Evolutionary conservation across 2,797 vertebrate species (phyloP), one percentile per base, ranked within the genome.

Genomic region (Danionella dracula): DNA sequence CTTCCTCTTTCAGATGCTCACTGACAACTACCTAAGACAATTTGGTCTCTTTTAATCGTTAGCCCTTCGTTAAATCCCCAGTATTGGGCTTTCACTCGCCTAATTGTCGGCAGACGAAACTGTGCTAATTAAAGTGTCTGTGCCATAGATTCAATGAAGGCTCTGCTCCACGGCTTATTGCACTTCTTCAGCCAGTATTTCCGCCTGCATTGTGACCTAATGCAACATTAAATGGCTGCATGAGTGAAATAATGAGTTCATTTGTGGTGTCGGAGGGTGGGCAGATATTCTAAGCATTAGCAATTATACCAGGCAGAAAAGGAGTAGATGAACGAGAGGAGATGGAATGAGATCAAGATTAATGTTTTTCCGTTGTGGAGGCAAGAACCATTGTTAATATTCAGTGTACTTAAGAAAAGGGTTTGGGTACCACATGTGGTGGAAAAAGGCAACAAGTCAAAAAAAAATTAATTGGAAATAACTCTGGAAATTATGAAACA

Each of bases 201-300:
- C 51, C 27, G 38, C 19, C 17, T 9, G n/a, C 21, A 58, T 32
- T 31, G 35, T 57, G 29, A 79, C 71, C 60, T 79, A 80, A 84
- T 84, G 82, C 80, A 85, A 85, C 81, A 87, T 84, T 86, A 85
- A 86, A 87, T 78, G 81, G 57, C 70, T 61, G 72, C 53, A 79
- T 77, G 82, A 84, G 84, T 81, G 71, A 82, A 86, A 34, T 64
- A 54, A 64, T 54, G 10, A 41, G 44, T 83, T 84, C 71, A 84
- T 86, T 84, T 87, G 84, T 72, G 71, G 73, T 55, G 12, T 32
- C 27, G 2, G 35, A 57, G 80, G 81, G 79, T 75, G 83, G 80
- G 68, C 69, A 74, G 78, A 81, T 83, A 44, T 21, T 32, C 75
- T 74, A 79, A 80, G 66, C 70, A 68, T 72, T 56, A 79, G 66